Evolutionary conservation across 2,797 vertebrate species (phyloP).

Genomic region (Tokudaia tokunoshimensis): DNA sequence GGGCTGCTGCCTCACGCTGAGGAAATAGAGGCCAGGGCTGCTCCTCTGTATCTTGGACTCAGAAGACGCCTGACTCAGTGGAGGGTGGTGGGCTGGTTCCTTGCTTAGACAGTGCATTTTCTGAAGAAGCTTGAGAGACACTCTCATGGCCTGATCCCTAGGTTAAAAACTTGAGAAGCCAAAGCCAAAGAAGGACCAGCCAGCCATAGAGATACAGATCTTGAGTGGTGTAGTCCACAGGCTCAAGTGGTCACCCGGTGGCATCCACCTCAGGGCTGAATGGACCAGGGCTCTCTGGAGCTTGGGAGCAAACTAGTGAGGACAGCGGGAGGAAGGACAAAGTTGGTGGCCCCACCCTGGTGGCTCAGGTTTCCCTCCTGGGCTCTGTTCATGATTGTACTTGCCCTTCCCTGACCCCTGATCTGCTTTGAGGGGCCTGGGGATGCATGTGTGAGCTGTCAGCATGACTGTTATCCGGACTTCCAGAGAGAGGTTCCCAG

Average conservation of each 20-base stretch:
- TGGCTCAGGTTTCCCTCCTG: not conserved
- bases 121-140: not conserved
- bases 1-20: not conserved
- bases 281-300: not conserved
- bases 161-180: not conserved
- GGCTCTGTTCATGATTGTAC: not conserved
- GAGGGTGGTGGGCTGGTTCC: not conserved
- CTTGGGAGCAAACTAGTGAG: not conserved
- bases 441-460: not conserved
- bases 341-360: not conserved
- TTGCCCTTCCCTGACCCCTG: not conserved
- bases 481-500: not conserved
- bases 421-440: fast-evolving
- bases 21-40: not conserved
- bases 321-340: not conserved
- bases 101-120: not conserved
- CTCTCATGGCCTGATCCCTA: not conserved
- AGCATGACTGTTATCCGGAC: not conserved
- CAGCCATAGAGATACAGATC: not conserved
- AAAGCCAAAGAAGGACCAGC: not conserved
- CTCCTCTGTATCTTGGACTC: not conserved
- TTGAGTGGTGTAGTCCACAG: not conserved
- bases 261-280: not conserved
- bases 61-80: not conserved
- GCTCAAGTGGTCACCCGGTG: not conserved